These are phyloP conservation scores for Clunio marinus DNA, from an alignment of 2,888 invertebrate species.

Conservation along the genomic window DNA sequence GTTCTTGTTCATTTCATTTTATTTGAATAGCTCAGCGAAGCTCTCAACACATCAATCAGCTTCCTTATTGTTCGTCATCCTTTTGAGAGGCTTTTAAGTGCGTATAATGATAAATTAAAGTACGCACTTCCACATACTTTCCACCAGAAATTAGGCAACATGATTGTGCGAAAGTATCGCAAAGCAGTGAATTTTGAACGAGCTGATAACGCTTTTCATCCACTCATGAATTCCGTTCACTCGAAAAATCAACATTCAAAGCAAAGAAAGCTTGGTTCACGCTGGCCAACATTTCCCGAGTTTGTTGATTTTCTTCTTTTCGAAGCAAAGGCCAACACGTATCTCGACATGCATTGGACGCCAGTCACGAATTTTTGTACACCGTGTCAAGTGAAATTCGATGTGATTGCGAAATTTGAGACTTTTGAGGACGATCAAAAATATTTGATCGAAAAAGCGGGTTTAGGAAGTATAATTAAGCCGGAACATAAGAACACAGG, in stretches of 20 bases:
- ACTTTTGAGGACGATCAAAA: slow-evolving; percentile 78
- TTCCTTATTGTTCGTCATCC: slow-evolving; percentile 81
- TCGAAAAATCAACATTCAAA: not conserved
- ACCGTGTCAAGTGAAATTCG: slow-evolving; percentile 77
- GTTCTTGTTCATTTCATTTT: slow-evolving; percentile 2
- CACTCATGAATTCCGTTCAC: slow-evolving; percentile 26
- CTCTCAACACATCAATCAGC: slow-evolving; percentile 71
- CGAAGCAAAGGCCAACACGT: slow-evolving; percentile 59
- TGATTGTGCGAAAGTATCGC: slow-evolving; percentile 72
- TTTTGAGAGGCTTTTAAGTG: slow-evolving; percentile 72
- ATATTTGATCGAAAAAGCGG: slow-evolving; percentile 72
- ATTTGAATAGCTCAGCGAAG: slow-evolving; percentile 57
- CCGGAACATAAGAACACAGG: slow-evolving; percentile 82
- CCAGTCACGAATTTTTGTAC: slow-evolving; percentile 79
- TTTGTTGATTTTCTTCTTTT: slow-evolving; percentile 75
- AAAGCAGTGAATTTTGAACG: slow-evolving; percentile 47
- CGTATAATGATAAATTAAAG: slow-evolving; percentile 79
- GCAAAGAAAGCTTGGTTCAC: slow-evolving; percentile 44
- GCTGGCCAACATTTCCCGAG: slow-evolving; percentile 75
- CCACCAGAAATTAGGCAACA: slow-evolving; percentile 73
- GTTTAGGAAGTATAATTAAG: slow-evolving; percentile 68
- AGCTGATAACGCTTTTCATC: slow-evolving; percentile 9
- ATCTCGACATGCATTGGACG: slow-evolving; percentile 84
- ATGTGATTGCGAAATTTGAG: slow-evolving; percentile 77
- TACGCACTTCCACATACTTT: slow-evolving; percentile 77